Evolutionary conservation across 2,888 invertebrate species (phyloP), one percentile per base, ranked within the genome.

Genomic region (Branchellion lobata): DNA sequence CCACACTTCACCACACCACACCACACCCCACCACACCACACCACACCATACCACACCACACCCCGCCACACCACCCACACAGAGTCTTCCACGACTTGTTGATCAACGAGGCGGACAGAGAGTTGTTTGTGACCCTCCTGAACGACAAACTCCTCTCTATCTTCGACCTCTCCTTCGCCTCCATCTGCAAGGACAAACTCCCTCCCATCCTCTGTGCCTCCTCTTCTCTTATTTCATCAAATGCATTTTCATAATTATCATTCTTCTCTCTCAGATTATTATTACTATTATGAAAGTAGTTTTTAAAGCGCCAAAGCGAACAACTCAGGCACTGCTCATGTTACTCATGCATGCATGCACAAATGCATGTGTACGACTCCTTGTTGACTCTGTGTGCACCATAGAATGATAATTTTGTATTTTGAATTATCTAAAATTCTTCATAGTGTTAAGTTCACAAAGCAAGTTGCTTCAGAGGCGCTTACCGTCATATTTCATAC

Each of bases 81-180:
- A 86, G 95, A 76, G 94, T 95, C 0, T 95, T 94, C 86, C 90
- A 90, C 83, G 95, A 95, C 86, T 91, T 94, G 5, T 90, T 95
- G 1, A 92, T 92, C 1, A 93, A 94, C 86, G 92, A 80, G 85
- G 92, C 92, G 53, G 95, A 95, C 86, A 90, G 91, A 73, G 92
- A 92, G 71, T 92, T 92, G 91, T 94, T 95, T 87, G 86, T 91
- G 83, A 89, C 88, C 79, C 90, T 92, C 83, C 88, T 94, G 82
- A 90, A 91, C 76, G 92, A 92, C 51, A 91, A 92, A 85, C 89
- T 95, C 68, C 94, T 92, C n/a, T 90, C 90, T 83, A 90, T 92
- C 86, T 93, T 94, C 87, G 94, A 94, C 85, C 87, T 92, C 84
- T 93, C 94, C 0, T 92, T 92, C 87, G 92, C 92, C 87, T 91